Evolutionary conservation across 2,113 vertebrate species (phyloP).

Genomic region (Sarotherodon lohbergeri): DNA sequence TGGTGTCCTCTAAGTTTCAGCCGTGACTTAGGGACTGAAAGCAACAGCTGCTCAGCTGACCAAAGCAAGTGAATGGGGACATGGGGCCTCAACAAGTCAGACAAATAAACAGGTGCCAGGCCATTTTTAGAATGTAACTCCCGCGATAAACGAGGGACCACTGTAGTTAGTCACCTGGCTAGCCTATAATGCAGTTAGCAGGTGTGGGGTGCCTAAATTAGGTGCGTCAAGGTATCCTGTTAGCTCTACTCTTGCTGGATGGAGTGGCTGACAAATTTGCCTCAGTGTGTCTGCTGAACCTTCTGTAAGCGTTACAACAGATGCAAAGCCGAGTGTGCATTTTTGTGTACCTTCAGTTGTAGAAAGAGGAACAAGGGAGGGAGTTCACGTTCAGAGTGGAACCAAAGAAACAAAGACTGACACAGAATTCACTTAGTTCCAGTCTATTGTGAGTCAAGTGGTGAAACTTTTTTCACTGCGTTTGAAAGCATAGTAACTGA

Average conservation of each 20-base stretch:
- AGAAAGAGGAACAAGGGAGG: neutral
- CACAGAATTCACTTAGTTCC: neutral
- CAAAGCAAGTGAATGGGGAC: too few relatives aligned
- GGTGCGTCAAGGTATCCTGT: neutral
- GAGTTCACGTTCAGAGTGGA: neutral
- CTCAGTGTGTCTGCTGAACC: neutral
- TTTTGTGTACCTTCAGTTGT: neutral
- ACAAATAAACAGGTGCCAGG: neutral
- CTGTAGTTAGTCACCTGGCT: neutral
- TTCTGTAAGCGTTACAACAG: neutral
- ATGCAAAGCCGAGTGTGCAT: neutral
- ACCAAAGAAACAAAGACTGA: neutral
- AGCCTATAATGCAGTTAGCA: neutral
- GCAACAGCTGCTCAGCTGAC: too few relatives aligned
- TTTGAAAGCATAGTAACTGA: too few relatives aligned
- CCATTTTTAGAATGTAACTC: accelerated
- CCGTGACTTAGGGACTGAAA: too few relatives aligned
- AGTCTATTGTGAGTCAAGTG: neutral
- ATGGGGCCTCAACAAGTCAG: too few relatives aligned
- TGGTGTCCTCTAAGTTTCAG: too few relatives aligned
- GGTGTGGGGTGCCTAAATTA: accelerated
- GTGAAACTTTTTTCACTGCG: neutral
- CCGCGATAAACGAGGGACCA: accelerated
- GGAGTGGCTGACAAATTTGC: neutral
- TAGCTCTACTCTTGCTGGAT: neutral